Evolutionary conservation across 2,113 vertebrate genomes (phyloP).

Genomic region (Mesembrinibis cayennensis): DNA sequence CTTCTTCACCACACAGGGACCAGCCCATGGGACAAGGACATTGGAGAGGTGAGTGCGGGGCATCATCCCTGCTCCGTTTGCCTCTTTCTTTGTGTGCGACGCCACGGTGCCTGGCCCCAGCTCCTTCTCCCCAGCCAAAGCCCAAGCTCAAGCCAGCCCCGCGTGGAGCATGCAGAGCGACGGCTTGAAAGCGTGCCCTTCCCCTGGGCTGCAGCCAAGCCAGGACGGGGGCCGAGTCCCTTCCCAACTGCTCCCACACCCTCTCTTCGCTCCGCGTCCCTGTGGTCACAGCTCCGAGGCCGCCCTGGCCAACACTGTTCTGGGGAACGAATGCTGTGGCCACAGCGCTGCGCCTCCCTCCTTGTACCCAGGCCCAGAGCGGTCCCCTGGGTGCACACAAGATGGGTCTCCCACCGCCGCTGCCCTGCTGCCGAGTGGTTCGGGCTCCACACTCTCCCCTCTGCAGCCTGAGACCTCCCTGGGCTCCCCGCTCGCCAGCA

Average conservation of each 20-base stretch:
- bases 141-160: neutral
- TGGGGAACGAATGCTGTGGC: rapidly evolving
- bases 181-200: neutral
- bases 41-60: neutral
- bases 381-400: rapidly evolving
- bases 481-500: neutral
- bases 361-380: no score
- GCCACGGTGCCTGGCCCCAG: neutral
- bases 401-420: neutral
- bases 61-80: rapidly evolving
- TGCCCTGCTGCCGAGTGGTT: rapidly evolving
- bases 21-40: rapidly evolving
- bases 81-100: rapidly evolving
- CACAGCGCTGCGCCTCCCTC: rapidly evolving
- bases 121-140: neutral
- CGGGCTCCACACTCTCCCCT: neutral
- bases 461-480: neutral
- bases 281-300: neutral
- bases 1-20: rapidly evolving
- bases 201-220: no score
- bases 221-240: rapidly evolving
- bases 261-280: neutral
- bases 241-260: rapidly evolving
- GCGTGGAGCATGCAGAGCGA: rapidly evolving
- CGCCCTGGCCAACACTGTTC: no score